Evolutionary conservation across 2,888 invertebrate genomes (phyloP).

Genomic region (Beris morrisii): DNA sequence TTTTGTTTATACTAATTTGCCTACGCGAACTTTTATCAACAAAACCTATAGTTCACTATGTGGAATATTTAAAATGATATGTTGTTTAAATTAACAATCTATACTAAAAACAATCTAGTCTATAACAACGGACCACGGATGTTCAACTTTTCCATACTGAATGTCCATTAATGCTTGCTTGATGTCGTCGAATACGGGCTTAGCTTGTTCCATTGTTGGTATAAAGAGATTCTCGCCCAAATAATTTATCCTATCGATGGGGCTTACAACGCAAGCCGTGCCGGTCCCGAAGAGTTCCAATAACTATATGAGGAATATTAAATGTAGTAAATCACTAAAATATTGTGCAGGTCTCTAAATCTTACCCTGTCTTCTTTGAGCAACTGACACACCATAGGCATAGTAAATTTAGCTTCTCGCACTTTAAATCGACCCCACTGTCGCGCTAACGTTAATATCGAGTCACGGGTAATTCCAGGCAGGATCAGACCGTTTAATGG

Average conservation of each 20-base stretch:
- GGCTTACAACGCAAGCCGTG: slow-evolving; percentile 93
- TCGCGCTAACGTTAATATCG: slow-evolving; percentile 76
- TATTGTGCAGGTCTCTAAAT: slow-evolving; percentile 40
- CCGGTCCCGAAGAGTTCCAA: slow-evolving; percentile 98
- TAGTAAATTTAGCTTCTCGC: slow-evolving; percentile 77
- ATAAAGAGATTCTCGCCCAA: slow-evolving; percentile 67
- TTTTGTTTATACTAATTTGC: background rate
- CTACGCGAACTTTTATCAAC: background rate
- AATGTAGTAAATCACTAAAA: slow-evolving; percentile 16
- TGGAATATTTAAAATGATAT: slow-evolving; percentile 22
- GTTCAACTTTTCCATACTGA: slow-evolving; percentile 82
- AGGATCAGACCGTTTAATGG: slow-evolving; percentile 92
- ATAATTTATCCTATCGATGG: slow-evolving; percentile 84
- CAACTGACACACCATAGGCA: slow-evolving; percentile 76
- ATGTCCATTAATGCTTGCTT: slow-evolving; percentile 81
- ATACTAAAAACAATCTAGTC: slow-evolving; percentile 52
- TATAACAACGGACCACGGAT: slow-evolving; percentile 75
- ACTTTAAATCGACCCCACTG: slow-evolving; percentile 89
- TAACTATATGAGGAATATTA: slow-evolving; percentile 63
- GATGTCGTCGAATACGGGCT: slow-evolving; percentile 74
- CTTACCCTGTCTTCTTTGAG: slow-evolving; percentile 81
- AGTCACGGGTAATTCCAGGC: slow-evolving; percentile 91
- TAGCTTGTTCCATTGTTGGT: slow-evolving; percentile 73
- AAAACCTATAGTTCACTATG: slow-evolving; percentile 16
- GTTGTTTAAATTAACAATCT: background rate